Percentiles rank a stretch among this genome's conserved stretches.
These are phyloP conservation scores for Litoditis marina DNA, from an alignment of 2,888 invertebrate species.

Conservation along the genomic window DNA sequence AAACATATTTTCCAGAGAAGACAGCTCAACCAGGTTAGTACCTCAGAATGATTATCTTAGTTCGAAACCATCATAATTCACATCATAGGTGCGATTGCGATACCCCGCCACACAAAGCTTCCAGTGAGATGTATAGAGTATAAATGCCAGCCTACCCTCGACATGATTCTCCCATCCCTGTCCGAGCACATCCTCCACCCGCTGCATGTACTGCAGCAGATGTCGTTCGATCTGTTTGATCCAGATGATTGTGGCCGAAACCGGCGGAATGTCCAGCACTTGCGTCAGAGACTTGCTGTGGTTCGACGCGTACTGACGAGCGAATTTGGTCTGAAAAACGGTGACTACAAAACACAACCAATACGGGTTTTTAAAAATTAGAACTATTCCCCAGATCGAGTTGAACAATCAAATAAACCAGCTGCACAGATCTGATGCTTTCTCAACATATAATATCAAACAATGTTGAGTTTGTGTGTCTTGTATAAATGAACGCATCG, in stretches of 20 bases:
- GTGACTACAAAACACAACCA: no score
- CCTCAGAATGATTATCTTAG: no score
- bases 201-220: slow-evolving; percentile 86
- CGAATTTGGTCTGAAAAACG: slow-evolving; percentile 34
- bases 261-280: slow-evolving; percentile 89
- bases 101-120: no score
- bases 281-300: slow-evolving; percentile 68
- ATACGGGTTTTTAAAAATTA: no score
- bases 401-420: no score
- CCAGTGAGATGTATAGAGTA: no score
- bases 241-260: slow-evolving; percentile 98
- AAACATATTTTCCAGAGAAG: no score
- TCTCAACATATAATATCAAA: neutral
- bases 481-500: no score
- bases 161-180: slow-evolving; percentile 99
- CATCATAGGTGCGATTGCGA: no score
- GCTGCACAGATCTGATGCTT: neutral
- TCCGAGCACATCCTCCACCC: slow-evolving; percentile 90
- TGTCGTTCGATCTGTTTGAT: slow-evolving; percentile 88
- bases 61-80: no score
- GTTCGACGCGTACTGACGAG: slow-evolving; percentile 88
- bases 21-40: no score
- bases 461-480: neutral
- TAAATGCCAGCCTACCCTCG: slow-evolving; percentile 78
- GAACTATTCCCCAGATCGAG: no score